These are phyloP conservation scores for Emydura subglobosa DNA, from an alignment of 2,113 vertebrate genomes.

Conservation along the genomic window DNA sequence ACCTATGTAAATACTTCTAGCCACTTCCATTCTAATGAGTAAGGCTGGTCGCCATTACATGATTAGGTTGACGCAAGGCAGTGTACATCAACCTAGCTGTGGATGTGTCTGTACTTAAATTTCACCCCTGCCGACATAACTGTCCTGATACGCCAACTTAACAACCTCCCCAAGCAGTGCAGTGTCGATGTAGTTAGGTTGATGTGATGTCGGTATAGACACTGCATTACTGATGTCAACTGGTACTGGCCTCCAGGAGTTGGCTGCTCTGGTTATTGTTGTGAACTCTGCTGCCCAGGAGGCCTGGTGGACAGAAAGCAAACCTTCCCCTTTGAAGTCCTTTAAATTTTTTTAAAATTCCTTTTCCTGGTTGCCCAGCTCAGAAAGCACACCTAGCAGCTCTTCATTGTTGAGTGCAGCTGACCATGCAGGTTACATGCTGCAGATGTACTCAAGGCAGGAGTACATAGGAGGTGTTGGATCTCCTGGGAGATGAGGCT, in stretches of 20 bases:
- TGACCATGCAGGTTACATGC: not conserved
- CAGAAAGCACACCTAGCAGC: not conserved
- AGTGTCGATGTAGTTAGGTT: not conserved
- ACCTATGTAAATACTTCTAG: conserved; percentile 3
- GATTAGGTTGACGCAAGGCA: not conserved
- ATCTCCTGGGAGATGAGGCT: not conserved
- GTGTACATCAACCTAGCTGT: not conserved
- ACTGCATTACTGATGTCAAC: not conserved
- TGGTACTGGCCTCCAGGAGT: not conserved
- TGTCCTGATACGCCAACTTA: not conserved
- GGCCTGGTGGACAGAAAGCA: not conserved
- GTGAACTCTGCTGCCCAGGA: not conserved
- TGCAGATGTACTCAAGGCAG: not conserved
- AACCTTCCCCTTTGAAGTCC: not conserved
- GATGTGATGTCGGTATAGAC: not conserved
- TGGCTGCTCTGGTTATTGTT: not conserved
- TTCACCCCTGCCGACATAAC: not conserved
- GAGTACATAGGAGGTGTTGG: not conserved
- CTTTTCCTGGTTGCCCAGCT: not conserved
- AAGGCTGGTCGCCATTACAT: not conserved
- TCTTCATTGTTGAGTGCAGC: not conserved
- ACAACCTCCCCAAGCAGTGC: not conserved
- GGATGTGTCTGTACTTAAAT: not conserved
- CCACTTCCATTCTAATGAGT: not conserved
- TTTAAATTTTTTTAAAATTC: not conserved